A percentile compares a stretch with the other conserved stretches of the same genome.
phyloP scores from a whole-genome alignment of 1,140 invertebrate genomes.

The Cryptotermes secundus region DNA sequence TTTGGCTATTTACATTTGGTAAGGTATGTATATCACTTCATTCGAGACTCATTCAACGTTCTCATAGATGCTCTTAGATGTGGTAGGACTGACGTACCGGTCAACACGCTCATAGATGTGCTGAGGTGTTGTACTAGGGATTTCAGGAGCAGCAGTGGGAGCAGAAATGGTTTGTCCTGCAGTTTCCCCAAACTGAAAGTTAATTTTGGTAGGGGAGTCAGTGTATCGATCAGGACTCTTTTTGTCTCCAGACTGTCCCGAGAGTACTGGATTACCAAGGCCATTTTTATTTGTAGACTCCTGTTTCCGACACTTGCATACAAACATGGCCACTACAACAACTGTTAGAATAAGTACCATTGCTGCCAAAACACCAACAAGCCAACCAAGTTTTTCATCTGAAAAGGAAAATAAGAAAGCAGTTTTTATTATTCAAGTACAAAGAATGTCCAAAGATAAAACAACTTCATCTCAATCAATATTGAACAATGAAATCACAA shows the following conservation, averaged over 20 bases:
- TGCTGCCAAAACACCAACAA: slow-evolving; percentile 48
- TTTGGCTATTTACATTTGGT: slow-evolving; percentile 5
- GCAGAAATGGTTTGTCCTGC: not conserved
- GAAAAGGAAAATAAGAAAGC: slow-evolving; percentile 25
- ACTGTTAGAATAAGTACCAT: slow-evolving; percentile 48
- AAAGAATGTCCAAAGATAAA: no score
- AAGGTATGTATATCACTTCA: not conserved
- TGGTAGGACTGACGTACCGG: not conserved
- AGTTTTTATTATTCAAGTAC: not conserved
- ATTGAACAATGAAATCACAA: no score
- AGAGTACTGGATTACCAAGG: slow-evolving; percentile 42
- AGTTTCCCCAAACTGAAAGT: slow-evolving; percentile 39
- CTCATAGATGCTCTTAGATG: slow-evolving; percentile 9
- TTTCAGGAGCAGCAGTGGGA: not conserved
- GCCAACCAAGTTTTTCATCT: slow-evolving; percentile 49
- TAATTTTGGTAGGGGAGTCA: slow-evolving; percentile 38
- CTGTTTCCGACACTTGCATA: slow-evolving; percentile 46
- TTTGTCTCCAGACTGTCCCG: slow-evolving; percentile 37
- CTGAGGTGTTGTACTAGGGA: not conserved
- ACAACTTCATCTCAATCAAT: no score
- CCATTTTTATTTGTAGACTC: slow-evolving; percentile 40
- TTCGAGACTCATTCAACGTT: not conserved
- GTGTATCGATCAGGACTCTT: slow-evolving; percentile 34
- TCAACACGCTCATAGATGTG: slow-evolving; percentile 23
- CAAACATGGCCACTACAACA: slow-evolving; percentile 46